These are phyloP conservation scores for Spinus pinus DNA, from an alignment of 2,797 vertebrate genomes.

Conservation along the genomic window DNA sequence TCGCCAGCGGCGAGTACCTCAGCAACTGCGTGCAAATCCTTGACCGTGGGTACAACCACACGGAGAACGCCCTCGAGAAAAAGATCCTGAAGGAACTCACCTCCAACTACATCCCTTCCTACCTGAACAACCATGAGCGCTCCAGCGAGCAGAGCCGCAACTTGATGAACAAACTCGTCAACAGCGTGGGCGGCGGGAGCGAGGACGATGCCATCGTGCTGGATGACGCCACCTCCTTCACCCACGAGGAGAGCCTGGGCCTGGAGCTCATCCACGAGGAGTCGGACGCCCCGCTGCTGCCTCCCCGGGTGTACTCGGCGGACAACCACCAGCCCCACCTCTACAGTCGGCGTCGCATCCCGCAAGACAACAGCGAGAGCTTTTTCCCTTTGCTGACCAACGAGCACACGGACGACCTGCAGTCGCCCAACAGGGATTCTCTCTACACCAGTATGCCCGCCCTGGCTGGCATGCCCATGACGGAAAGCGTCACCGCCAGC, in stretches of 20 bases:
- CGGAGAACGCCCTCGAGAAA: conserved; percentile 95
- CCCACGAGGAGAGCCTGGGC: conserved; percentile 88
- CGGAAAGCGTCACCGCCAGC: conserved; percentile 75
- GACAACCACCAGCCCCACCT: conserved; percentile 87
- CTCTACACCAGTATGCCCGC: conserved; percentile 96
- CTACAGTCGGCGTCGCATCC: conserved; percentile 86
- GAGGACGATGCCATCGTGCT: conserved; percentile 84
- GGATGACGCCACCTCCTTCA: conserved; percentile 84
- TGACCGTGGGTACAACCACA: conserved; percentile 93
- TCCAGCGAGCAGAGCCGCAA: conserved; percentile 92
- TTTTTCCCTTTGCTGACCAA: conserved; percentile 95
- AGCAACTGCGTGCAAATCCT: conserved; percentile 99
- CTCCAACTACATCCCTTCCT: conserved; percentile 96
- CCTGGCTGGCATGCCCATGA: conserved; percentile 81
- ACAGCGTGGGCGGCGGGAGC: conserved; percentile 88
- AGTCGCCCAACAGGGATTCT: conserved; percentile 91
- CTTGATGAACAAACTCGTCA: conserved; percentile 95
- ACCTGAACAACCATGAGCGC: conserved; percentile 96
- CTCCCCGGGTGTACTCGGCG: conserved; percentile 79
- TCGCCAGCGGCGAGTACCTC: conserved; percentile 95
- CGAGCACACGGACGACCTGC: conserved; percentile 89
- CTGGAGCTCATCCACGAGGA: conserved; percentile 94
- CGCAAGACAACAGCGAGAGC: conserved; percentile 95
- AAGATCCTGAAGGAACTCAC: conserved; percentile 99
- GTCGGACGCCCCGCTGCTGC: conserved; percentile 89